Conservation (phyloP, 2,888 invertebrate genomes). For the Torymus aiolomorphi region DNA sequence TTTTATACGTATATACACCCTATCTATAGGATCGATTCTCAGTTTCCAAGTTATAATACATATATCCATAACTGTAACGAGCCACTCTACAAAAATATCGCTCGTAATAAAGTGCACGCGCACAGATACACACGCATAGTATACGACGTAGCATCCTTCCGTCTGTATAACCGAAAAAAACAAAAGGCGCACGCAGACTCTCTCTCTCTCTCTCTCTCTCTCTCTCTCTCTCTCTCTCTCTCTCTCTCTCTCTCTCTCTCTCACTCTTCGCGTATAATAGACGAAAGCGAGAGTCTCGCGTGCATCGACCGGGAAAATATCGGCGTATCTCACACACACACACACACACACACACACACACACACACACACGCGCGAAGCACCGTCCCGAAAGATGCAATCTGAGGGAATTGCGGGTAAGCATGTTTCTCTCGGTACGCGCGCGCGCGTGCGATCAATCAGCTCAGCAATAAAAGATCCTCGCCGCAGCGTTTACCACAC, state of each 20-base stretch:
- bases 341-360: background rate
- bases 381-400: slow-evolving; percentile 38
- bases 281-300: slow-evolving; percentile 35
- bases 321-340: too few species aligned
- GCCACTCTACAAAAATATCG: too few species aligned
- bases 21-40: too few species aligned
- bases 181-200: background rate
- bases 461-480: slow-evolving; percentile 28
- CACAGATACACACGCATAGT: background rate
- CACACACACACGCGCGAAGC: background rate
- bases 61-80: too few species aligned
- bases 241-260: too few species aligned
- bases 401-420: slow-evolving; percentile 38
- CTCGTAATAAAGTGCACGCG: background rate
- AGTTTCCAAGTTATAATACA: too few species aligned
- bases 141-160: too few species aligned
- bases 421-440: background rate
- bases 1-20: too few species aligned
- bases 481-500: background rate
- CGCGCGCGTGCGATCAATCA: slow-evolving; percentile 18
- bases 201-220: too few species aligned
- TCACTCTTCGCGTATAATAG: slow-evolving; percentile 15
- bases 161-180: too few species aligned
- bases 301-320: background rate
- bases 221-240: too few species aligned